These are phyloP conservation scores for Rhamphomyia laevipes DNA, from an alignment of 2,888 invertebrate species.

Conservation along the genomic window DNA sequence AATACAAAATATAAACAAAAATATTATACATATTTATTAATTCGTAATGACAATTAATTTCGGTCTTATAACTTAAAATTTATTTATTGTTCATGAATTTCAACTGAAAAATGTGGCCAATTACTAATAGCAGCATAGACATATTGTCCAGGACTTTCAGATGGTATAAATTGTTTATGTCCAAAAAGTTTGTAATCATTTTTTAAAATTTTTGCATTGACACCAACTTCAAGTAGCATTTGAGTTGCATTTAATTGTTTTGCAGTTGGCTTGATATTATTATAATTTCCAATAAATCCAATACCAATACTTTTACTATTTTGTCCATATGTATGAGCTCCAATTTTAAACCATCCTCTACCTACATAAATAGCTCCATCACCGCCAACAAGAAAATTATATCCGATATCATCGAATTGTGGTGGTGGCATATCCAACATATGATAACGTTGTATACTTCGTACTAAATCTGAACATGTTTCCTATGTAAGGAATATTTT, in stretches of 20 bases:
- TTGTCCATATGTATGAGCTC: slow-evolving; percentile 29
- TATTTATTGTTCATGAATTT: too few species aligned
- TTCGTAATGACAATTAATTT: too few species aligned
- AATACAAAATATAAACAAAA: too few species aligned
- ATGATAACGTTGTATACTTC: slow-evolving; percentile 28
- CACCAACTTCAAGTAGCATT: slow-evolving; percentile 46
- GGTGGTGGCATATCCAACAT: slow-evolving; percentile 17
- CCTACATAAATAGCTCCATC: slow-evolving; percentile 33
- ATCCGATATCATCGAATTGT: slow-evolving; percentile 25
- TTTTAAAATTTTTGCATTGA: slow-evolving; percentile 43
- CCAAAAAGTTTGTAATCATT: slow-evolving; percentile 51
- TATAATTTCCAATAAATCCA: slow-evolving; percentile 25
- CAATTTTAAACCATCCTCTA: slow-evolving; percentile 27
- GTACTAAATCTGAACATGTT: slow-evolving; percentile 24
- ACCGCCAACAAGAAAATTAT: slow-evolving; percentile 29
- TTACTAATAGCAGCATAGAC: slow-evolving; percentile 46
- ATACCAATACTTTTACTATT: slow-evolving; percentile 30
- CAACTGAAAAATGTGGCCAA: slow-evolving; percentile 45
- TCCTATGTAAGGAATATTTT: not conserved
- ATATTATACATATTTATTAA: too few species aligned
- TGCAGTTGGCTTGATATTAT: slow-evolving; percentile 32
- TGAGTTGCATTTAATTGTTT: slow-evolving; percentile 44
- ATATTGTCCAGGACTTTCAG: slow-evolving; percentile 51
- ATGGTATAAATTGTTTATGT: slow-evolving; percentile 48
- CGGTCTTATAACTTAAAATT: too few species aligned